Percentiles rank a stretch among this genome's conserved stretches.
phyloP scores from a whole-genome alignment of 2,888 invertebrate species.

The Limnephilus lunatus region DNA sequence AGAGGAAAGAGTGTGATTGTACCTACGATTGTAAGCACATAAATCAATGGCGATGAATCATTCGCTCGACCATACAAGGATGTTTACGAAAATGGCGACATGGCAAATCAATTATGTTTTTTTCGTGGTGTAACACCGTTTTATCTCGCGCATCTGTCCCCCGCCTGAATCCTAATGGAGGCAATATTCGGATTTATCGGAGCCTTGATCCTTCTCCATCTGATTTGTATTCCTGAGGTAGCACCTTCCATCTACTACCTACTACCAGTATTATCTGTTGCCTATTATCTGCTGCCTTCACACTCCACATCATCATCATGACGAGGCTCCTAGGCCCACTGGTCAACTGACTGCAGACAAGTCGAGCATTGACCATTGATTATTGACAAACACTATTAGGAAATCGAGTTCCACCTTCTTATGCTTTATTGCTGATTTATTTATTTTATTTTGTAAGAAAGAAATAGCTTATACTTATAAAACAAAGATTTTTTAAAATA shows the following conservation, averaged over 20 bases:
- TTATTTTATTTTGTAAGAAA: too few species aligned
- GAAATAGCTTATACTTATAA: too few species aligned
- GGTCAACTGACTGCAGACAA: background rate
- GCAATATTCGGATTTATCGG: conserved; percentile 55
- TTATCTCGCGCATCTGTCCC: conserved; percentile 53
- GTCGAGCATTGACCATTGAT: background rate
- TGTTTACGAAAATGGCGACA: conserved; percentile 44
- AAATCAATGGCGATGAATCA: conserved; percentile 30
- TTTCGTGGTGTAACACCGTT: conserved; percentile 54
- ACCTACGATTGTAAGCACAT: background rate
- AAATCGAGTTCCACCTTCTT: too few species aligned
- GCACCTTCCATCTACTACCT: background rate
- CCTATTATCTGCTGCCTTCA: background rate
- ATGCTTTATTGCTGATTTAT: too few species aligned
- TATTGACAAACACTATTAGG: background rate
- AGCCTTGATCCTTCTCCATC: conserved; percentile 58
- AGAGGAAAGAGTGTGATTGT: background rate
- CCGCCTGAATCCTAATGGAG: conserved; percentile 48
- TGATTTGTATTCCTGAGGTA: conserved; percentile 26
- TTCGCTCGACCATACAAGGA: conserved; percentile 38
- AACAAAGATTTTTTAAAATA: too few species aligned
- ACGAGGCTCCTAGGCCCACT: background rate
- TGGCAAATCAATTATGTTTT: conserved; percentile 47
- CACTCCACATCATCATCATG: background rate
- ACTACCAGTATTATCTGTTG: background rate